Conservation (phyloP, 2,888 invertebrate species). For the Onthophagus sagittarius region DNA sequence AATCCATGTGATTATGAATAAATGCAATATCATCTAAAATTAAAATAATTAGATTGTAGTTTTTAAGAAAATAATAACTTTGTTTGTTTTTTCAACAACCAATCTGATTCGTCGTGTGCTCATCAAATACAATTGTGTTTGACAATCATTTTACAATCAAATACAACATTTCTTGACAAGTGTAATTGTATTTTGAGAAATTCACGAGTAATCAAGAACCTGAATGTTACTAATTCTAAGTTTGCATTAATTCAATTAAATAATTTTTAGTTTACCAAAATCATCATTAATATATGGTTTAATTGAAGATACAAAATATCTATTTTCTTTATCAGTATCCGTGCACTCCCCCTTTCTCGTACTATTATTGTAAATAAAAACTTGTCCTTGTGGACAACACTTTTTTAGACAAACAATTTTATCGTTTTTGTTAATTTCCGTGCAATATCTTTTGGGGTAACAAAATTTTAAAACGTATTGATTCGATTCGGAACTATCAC, state of each 20-base stretch:
- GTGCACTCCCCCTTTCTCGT: not conserved
- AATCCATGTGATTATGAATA: not conserved
- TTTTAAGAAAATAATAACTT: too few species aligned
- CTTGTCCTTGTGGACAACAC: constrained; percentile 1
- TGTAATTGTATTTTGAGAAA: too few species aligned
- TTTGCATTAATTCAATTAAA: not conserved
- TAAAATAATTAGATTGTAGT: too few species aligned
- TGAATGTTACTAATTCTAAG: not conserved
- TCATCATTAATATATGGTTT: not conserved
- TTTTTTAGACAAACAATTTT: not conserved
- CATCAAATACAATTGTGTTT: too few species aligned
- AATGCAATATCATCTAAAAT: not conserved
- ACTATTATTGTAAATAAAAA: not conserved
- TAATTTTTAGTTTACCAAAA: not conserved
- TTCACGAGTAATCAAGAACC: too few species aligned
- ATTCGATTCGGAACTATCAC: not conserved
- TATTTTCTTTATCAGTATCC: not conserved
- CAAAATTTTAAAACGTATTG: not conserved
- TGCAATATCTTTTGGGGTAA: not conserved
- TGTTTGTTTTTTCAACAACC: too few species aligned
- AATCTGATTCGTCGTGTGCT: too few species aligned
- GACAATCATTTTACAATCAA: too few species aligned
- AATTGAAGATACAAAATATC: not conserved
- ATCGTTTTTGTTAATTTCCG: not conserved
- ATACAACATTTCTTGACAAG: too few species aligned